A percentile compares a stretch with the other conserved stretches of the same genome.
phyloP scores from a whole-genome alignment of 1,140 invertebrate genomes.

The Hesperophylax magnus region DNA sequence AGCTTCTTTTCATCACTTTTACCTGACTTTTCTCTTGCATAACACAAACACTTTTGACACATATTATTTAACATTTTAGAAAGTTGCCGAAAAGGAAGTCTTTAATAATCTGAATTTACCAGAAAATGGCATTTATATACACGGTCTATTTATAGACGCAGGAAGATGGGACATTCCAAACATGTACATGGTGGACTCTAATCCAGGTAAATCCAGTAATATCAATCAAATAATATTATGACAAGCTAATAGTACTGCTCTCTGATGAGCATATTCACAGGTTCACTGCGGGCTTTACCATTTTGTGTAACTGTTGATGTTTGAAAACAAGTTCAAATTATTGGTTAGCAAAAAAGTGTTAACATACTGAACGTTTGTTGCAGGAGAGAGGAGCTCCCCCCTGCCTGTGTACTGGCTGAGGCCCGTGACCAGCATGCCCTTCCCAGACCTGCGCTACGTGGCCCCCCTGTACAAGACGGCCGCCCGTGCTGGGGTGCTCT shows the following conservation, averaged over 20 bases:
- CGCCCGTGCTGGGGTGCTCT: slow-evolving; percentile 85
- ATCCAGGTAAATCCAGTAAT: slow-evolving; percentile 70
- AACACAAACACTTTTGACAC: too few species aligned
- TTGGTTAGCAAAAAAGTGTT: too few species aligned
- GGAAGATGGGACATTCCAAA: slow-evolving; percentile 82
- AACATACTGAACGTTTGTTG: background rate
- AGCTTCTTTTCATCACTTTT: too few species aligned
- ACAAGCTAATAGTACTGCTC: background rate
- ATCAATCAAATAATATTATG: background rate
- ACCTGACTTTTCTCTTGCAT: too few species aligned
- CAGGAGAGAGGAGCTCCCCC: slow-evolving; percentile 82
- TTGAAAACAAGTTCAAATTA: too few species aligned
- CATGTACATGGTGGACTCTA: slow-evolving; percentile 80
- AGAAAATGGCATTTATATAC: slow-evolving; percentile 83
- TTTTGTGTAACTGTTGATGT: too few species aligned
- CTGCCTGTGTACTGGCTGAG: slow-evolving; percentile 83
- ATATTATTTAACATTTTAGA: too few species aligned
- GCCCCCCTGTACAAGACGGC: slow-evolving; percentile 89
- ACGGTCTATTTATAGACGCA: slow-evolving; percentile 91
- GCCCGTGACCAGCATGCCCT: slow-evolving; percentile 75
- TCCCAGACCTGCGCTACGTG: slow-evolving; percentile 78
- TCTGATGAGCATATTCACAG: too few species aligned
- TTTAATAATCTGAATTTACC: slow-evolving; percentile 71
- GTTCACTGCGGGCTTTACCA: too few species aligned
- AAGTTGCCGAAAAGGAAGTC: background rate